Evolutionary conservation across 2,797 vertebrate genomes (phyloP).

Genomic region (Nothura maculosa): DNA sequence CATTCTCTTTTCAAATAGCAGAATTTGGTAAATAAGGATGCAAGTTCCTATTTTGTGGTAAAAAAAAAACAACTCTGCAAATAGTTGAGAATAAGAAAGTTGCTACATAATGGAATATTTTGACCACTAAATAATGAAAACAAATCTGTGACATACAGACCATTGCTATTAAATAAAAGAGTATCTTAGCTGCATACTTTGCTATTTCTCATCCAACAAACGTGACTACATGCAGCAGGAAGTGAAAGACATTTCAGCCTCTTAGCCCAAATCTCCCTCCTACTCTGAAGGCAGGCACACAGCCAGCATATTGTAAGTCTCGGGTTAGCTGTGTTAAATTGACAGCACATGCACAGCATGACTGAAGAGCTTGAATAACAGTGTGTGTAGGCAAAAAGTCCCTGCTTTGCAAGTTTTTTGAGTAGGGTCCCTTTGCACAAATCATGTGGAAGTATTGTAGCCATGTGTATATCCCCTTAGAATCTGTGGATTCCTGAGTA

Average conservation of each 20-base stretch:
- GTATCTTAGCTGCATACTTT: not conserved
- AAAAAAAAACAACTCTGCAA: conserved; percentile 3
- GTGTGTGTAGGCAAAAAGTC: fast-evolving
- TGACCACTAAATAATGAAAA: not conserved
- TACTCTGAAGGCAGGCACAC: not conserved
- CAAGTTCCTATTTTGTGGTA: not conserved
- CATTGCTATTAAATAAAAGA: not conserved
- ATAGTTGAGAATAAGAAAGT: not conserved
- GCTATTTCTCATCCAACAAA: not conserved
- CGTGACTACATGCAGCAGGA: not conserved
- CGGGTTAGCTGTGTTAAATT: not conserved
- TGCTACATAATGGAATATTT: not conserved
- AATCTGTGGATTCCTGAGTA: not conserved
- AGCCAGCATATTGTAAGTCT: not conserved
- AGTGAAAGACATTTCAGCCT: not conserved
- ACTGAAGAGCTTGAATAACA: not conserved
- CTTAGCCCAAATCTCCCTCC: not conserved
- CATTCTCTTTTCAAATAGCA: not conserved
- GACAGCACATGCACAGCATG: fast-evolving
- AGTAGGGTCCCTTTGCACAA: not conserved
- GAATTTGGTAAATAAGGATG: not conserved
- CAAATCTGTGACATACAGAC: not conserved
- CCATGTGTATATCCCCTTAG: not conserved
- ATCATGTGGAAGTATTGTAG: fast-evolving
- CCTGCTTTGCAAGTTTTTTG: not conserved